Base-by-base conservation (phyloP, 2,113 vertebrate genomes). In the Accipiter cooperii region DNA sequence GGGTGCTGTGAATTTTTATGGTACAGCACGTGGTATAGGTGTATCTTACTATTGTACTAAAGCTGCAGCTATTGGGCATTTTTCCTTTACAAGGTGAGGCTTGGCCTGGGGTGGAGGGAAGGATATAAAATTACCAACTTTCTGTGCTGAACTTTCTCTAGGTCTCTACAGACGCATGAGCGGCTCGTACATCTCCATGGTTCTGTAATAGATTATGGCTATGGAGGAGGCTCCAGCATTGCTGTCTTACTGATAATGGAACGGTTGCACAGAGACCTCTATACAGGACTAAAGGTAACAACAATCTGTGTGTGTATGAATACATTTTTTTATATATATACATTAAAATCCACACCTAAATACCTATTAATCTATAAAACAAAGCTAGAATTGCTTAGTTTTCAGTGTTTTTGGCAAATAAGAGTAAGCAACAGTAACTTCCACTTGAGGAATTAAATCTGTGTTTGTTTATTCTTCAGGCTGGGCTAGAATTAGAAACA, bases 201-300 rank as follows among this genome's bases (percentile, higher is more conserved):
- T 3, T 99, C 99, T 0, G 99, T 99, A 64, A 99, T 99, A 10
- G 99, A 99, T 95, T 99, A 99, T 89, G 98, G 97, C 63, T 99
- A 99, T 2, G 99, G 98, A 1, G 99, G 97, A 5, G 99, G 99
- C 93, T 99, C 99, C 93, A 99, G 99, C 97, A 99, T 99, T 3
- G 99, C 99, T 0, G 99, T 99, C 87, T 97, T 99, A 81, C 98
- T 99, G 25, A 99, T 99, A 68, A 99, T 99, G 99, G 99, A 99
- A 93, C 98, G 99, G 52, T 97, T 99, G 28, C 99, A 99, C 97
- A 98, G 99, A 95, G 99, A 99, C 93, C 99, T 99, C 83, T 99
- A 99, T 93, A 99, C 99, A 0, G 99, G 99, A 22, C 95, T 99
- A 25, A 99, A 99, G 99, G 99, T 99, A 87, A 93, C 84, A 10